These are phyloP conservation scores for Hybos culiciformis DNA, from an alignment of 2,888 invertebrate species.

Conservation along the genomic window DNA sequence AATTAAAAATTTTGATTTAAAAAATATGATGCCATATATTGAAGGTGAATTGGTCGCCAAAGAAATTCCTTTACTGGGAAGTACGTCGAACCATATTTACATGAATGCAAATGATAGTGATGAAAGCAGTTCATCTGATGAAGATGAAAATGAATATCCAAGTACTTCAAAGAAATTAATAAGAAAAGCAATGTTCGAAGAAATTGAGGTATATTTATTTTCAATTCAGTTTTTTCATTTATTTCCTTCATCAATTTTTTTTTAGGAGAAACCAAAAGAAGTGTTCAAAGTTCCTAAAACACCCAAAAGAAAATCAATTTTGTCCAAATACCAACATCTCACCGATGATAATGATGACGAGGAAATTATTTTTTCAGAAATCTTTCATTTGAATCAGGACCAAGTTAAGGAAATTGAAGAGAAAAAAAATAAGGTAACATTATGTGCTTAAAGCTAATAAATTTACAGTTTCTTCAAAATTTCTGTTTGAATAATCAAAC, in stretches of 20 bases:
- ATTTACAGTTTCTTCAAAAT: too few species aligned
- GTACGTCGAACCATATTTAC: not conserved
- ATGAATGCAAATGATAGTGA: not conserved
- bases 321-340: not conserved
- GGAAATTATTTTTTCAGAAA: slow-evolving; percentile 1
- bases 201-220: not conserved
- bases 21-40: slow-evolving; percentile 29
- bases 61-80: not conserved
- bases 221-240: not conserved
- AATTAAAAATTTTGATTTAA: slow-evolving; percentile 29
- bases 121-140: not conserved
- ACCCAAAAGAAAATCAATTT: not conserved
- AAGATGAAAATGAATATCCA: not conserved
- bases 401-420: not conserved
- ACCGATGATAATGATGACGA: not conserved
- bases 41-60: slow-evolving; percentile 27
- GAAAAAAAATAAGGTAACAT: not conserved
- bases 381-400: not conserved
- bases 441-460: too few species aligned
- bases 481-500: too few species aligned
- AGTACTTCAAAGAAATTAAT: too few species aligned
- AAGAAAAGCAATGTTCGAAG: not conserved
- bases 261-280: not conserved
- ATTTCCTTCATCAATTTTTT: not conserved
- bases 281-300: not conserved